Conservation (phyloP, 2,888 invertebrate species). For the Belgica antarctica region DNA sequence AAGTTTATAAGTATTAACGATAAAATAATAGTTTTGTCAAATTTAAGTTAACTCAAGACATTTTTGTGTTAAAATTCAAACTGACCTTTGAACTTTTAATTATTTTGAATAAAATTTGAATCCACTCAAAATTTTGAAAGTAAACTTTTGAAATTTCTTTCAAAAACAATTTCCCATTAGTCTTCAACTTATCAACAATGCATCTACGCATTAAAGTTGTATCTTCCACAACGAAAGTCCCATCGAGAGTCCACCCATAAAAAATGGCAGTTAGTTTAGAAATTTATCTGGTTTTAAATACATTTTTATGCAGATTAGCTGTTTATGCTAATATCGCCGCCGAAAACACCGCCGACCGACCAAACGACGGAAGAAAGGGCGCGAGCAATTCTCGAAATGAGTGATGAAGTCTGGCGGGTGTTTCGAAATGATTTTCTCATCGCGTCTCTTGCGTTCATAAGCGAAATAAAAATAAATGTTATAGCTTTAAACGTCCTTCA, state of each 20-base stretch:
- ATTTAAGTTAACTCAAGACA: too few species aligned
- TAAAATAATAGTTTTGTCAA: too few species aligned
- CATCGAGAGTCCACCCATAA: slow-evolving; percentile 10
- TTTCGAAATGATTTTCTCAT: slow-evolving; percentile 32
- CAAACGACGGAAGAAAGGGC: slow-evolving; percentile 36
- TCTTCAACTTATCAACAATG: too few species aligned
- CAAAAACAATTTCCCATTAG: too few species aligned
- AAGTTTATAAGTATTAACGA: too few species aligned
- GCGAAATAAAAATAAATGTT: slow-evolving; percentile 19
- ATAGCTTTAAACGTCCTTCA: slow-evolving; percentile 17
- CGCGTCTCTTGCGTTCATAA: not conserved
- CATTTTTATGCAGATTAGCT: slow-evolving; percentile 44
- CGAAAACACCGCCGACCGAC: not conserved
- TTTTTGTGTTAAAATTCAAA: too few species aligned
- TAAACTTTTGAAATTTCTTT: not conserved
- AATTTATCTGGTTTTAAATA: slow-evolving; percentile 44
- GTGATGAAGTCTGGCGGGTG: slow-evolving; percentile 40
- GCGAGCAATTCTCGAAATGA: slow-evolving; percentile 19
- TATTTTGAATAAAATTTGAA: too few species aligned
- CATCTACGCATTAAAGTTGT: too few species aligned
- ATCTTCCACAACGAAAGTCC: too few species aligned
- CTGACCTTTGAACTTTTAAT: too few species aligned
- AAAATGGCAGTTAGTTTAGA: slow-evolving; percentile 40
- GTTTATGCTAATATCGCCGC: slow-evolving; percentile 39
- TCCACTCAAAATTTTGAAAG: not conserved